A percentile compares a stretch with the other conserved stretches of the same genome.
These are phyloP conservation scores for Acleris laterana DNA, from an alignment of 2,888 invertebrate genomes.

Conservation along the genomic window DNA sequence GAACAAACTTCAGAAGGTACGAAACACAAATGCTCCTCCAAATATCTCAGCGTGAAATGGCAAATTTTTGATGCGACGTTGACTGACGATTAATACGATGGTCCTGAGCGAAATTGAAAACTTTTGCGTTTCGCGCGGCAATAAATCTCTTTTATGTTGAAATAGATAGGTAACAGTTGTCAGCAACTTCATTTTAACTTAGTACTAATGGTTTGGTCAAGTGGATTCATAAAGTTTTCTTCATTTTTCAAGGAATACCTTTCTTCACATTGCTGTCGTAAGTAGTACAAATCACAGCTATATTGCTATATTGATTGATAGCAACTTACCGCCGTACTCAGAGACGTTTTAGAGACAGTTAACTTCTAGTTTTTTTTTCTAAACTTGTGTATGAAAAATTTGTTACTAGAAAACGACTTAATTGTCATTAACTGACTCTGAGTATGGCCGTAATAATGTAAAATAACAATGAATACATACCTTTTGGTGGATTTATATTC, in stretches of 20 bases:
- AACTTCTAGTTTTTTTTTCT: too few relatives aligned
- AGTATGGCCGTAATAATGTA: too few relatives aligned
- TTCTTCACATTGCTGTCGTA: too few relatives aligned
- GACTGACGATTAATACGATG: constrained; percentile 54
- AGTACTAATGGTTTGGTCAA: constrained; percentile 23
- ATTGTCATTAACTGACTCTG: too few relatives aligned
- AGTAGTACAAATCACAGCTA: too few relatives aligned
- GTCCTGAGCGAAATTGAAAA: constrained; percentile 49
- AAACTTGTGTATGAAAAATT: too few relatives aligned
- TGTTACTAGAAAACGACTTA: too few relatives aligned
- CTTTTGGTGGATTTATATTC: constrained; percentile 98
- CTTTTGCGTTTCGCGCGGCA: constrained; percentile 41
- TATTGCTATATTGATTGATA: too few relatives aligned
- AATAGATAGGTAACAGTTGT: constrained; percentile 28
- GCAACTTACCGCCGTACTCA: too few relatives aligned
- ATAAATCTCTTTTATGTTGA: constrained; percentile 38
- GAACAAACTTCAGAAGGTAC: constrained; percentile 74
- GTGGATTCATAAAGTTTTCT: constrained; percentile 16
- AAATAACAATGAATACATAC: constrained; percentile 79
- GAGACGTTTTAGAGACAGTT: too few relatives aligned
- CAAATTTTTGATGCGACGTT: constrained; percentile 59
- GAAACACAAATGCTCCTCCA: constrained; percentile 57
- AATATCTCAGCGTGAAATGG: constrained; percentile 61
- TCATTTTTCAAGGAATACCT: constrained; percentile 4
- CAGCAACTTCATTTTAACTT: constrained; percentile 23